phyloP scores from a whole-genome alignment of 2,797 vertebrate species.

The Lepidocolaptes lacrymiger region DNA sequence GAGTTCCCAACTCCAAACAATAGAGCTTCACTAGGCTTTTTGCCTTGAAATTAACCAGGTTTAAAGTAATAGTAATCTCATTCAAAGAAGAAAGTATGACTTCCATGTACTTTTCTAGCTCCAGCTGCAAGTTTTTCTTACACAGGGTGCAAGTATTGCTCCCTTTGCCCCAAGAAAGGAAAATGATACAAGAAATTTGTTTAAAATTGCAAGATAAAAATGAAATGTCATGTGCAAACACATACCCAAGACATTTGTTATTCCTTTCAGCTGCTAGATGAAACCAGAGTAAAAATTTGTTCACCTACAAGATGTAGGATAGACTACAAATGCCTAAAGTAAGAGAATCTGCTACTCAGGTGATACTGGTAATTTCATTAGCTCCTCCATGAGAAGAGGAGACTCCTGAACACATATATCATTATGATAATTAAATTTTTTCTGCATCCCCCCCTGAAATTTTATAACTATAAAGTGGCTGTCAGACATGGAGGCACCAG shows the following conservation, averaged over 20 bases:
- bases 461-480: not conserved
- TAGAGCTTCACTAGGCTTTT: not conserved
- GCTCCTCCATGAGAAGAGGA: not conserved
- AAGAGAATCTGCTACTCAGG: not conserved
- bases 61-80: not conserved
- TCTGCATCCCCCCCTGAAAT: not conserved
- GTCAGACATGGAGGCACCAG: not conserved
- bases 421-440: not conserved
- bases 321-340: not conserved
- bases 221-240: not conserved
- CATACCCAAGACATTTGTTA: not conserved
- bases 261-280: not conserved
- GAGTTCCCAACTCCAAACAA: slow-evolving; percentile 14
- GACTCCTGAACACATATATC: not conserved
- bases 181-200: not conserved
- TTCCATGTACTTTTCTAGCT: not conserved
- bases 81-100: not conserved
- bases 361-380: not conserved
- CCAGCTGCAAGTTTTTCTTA: not conserved
- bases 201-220: not conserved
- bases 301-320: not conserved
- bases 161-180: not conserved
- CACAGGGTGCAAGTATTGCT: not conserved
- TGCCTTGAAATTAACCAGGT: not conserved
- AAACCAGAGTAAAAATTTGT: not conserved